phyloP scores from a whole-genome alignment of 2,888 invertebrate genomes.

The Alloscopus bannaensis region DNA sequence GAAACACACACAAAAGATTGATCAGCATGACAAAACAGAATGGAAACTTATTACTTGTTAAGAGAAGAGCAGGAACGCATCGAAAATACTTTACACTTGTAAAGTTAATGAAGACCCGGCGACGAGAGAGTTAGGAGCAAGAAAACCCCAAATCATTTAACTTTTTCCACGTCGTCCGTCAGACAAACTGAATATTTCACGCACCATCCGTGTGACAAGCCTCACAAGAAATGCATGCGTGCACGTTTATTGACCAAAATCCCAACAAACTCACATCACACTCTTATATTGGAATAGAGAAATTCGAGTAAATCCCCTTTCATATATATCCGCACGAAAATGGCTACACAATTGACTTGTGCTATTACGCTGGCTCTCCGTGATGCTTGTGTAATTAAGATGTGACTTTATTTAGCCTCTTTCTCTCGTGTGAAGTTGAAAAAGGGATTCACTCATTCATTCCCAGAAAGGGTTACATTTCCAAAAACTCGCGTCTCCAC shows the following conservation, averaged over 20 bases:
- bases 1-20: neutral
- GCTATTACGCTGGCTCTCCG: constrained; percentile 1
- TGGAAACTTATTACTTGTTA: neutral
- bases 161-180: neutral
- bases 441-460: neutral
- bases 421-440: too few relatives aligned
- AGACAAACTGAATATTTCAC: too few relatives aligned
- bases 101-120: constrained; percentile 5
- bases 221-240: too few relatives aligned
- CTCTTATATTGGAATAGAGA: too few relatives aligned
- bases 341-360: constrained; percentile 10
- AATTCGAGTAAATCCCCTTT: neutral
- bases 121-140: constrained; percentile 1
- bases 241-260: too few relatives aligned
- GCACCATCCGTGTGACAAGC: too few relatives aligned
- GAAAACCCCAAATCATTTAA: constrained; percentile 1
- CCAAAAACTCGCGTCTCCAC: too few relatives aligned
- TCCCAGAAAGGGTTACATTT: neutral
- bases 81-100: constrained; percentile 7
- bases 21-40: constrained; percentile 2
- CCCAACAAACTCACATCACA: too few relatives aligned
- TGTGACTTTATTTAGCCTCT: constrained; percentile 13
- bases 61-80: neutral
- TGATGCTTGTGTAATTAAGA: constrained; percentile 4
- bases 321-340: neutral